phyloP scores from a whole-genome alignment of 2,113 vertebrate species.

The Brachypteracias leptosomus region DNA sequence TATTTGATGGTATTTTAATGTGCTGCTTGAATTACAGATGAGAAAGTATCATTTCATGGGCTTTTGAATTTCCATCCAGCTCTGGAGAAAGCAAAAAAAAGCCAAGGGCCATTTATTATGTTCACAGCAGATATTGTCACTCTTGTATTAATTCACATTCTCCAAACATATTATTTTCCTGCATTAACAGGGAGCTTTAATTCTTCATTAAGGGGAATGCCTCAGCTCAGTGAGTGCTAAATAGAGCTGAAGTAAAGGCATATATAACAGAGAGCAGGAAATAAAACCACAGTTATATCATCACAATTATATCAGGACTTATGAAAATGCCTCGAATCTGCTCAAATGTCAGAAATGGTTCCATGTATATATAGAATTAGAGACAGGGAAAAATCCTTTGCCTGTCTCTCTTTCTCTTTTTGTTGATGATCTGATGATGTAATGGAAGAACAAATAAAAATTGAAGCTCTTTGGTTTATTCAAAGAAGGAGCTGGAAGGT shows the following conservation, averaged over 20 bases:
- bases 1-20: not conserved
- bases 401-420: not conserved
- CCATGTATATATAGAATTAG: accelerated
- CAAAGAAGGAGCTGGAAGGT: no score
- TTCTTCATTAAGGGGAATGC: not conserved
- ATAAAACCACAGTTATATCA: not conserved
- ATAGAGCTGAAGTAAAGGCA: conserved; percentile 14
- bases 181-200: not conserved
- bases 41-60: not conserved
- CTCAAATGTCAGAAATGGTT: not conserved
- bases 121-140: not conserved
- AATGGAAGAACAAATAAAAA: not conserved
- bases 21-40: not conserved
- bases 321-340: not conserved
- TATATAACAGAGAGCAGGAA: not conserved
- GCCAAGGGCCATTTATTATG: not conserved
- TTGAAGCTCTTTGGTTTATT: not conserved
- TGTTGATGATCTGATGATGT: not conserved
- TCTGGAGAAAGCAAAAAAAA: not conserved
- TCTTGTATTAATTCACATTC: not conserved
- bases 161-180: not conserved
- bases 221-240: not conserved
- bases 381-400: not conserved
- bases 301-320: not conserved
- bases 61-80: not conserved